These are phyloP conservation scores for Halichoeres trimaculatus DNA, from an alignment of 2,113 vertebrate species.

Conservation along the genomic window DNA sequence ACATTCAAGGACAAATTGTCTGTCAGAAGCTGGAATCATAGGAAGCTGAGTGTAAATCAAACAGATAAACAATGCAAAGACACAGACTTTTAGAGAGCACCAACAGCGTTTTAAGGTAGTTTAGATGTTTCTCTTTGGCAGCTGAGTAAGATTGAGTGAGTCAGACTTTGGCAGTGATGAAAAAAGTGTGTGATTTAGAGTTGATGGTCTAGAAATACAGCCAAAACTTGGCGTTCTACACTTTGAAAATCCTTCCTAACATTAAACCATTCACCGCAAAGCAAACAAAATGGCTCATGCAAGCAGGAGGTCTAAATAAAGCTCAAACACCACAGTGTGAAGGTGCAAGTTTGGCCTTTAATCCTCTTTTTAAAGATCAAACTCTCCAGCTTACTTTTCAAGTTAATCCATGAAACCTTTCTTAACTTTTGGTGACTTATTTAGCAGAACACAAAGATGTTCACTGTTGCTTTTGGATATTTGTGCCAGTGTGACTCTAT, in stretches of 20 bases:
- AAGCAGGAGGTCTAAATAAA: conserved; percentile 14
- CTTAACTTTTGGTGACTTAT: background rate
- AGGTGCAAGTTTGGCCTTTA: conserved; percentile 9
- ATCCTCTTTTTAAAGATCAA: conserved; percentile 13
- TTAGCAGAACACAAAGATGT: background rate
- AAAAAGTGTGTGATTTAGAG: conserved; percentile 18
- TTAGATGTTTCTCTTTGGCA: background rate
- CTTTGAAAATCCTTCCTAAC: conserved; percentile 7
- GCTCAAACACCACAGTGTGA: conserved; percentile 4
- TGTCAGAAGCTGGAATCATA: conserved; percentile 20
- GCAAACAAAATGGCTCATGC: conserved; percentile 9
- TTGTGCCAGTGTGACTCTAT: background rate
- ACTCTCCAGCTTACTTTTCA: background rate
- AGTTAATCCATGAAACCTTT: conserved; percentile 13
- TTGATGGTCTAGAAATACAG: conserved; percentile 11
- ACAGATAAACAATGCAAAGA: conserved; percentile 5
- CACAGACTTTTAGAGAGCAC: conserved; percentile 6
- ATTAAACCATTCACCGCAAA: conserved; percentile 8
- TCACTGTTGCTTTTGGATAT: conserved; percentile 9
- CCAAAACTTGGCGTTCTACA: conserved; percentile 7
- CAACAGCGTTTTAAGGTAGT: background rate
- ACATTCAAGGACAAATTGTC: conserved; percentile 31
- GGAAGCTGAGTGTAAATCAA: conserved; percentile 17
- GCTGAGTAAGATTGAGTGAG: background rate
- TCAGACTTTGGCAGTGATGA: conserved; percentile 15